A percentile compares a stretch with the other conserved stretches of the same genome.
These are phyloP conservation scores for Piscicola geometra DNA, from an alignment of 2,888 invertebrate genomes.

Conservation along the genomic window DNA sequence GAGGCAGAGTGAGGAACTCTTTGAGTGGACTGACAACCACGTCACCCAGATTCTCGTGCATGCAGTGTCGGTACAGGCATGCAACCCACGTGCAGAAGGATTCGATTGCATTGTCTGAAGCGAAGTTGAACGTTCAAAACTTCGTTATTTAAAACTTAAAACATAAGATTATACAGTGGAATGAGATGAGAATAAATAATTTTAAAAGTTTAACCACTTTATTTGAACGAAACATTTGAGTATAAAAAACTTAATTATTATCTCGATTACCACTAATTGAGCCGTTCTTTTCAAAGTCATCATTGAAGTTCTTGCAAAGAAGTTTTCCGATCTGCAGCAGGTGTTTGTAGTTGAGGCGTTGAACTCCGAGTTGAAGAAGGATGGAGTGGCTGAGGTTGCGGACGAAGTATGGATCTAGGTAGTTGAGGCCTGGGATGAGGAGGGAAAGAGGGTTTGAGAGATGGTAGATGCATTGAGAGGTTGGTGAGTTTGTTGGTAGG, in stretches of 20 bases:
- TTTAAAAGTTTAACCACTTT: too few relatives aligned
- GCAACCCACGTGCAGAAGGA: slow-evolving; percentile 49
- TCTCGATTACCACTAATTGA: not conserved
- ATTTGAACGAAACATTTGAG: too few relatives aligned
- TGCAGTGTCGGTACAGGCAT: slow-evolving; percentile 51
- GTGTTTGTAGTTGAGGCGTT: slow-evolving; percentile 49
- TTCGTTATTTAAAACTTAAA: too few relatives aligned
- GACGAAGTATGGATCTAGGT: slow-evolving; percentile 50
- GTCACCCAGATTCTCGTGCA: slow-evolving; percentile 38
- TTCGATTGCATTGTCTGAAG: slow-evolving; percentile 16
- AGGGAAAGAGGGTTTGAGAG: slow-evolving; percentile 48
- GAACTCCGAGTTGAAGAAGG: slow-evolving; percentile 50
- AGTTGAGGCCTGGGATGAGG: slow-evolving; percentile 49
- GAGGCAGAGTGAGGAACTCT: slow-evolving; percentile 46
- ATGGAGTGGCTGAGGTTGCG: slow-evolving; percentile 46
- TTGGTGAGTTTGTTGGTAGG: too few relatives aligned
- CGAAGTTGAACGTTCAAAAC: too few relatives aligned
- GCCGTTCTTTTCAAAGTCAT: not conserved
- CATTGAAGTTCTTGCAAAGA: slow-evolving; percentile 22
- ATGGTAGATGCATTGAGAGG: slow-evolving; percentile 50
- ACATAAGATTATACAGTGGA: too few relatives aligned
- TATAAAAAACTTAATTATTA: too few relatives aligned
- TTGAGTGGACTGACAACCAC: slow-evolving; percentile 42
- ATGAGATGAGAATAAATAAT: too few relatives aligned
- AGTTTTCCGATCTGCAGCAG: slow-evolving; percentile 49